These are phyloP conservation scores for Sebastes diploproa DNA, from an alignment of 2,797 vertebrate genomes.

Conservation along the genomic window DNA sequence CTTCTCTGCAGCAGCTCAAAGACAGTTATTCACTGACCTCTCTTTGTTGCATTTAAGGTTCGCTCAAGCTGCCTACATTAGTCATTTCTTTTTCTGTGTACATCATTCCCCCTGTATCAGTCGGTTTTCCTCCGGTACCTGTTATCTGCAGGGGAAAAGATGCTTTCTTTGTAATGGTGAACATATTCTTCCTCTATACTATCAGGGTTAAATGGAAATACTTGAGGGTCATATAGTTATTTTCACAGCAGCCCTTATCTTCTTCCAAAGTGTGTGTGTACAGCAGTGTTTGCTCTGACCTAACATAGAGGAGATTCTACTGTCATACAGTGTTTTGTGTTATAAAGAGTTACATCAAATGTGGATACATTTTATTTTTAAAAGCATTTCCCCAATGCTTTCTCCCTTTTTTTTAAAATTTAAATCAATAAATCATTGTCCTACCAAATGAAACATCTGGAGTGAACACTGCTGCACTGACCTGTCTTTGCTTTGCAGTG, in stretches of 20 bases:
- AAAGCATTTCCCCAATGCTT: background rate
- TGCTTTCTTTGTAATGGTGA: background rate
- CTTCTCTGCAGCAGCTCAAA: constrained; percentile 27
- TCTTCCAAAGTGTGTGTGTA: background rate
- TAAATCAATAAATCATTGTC: background rate
- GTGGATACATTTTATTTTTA: background rate
- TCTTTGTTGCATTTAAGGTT: constrained; percentile 20
- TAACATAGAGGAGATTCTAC: background rate
- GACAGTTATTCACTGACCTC: constrained; percentile 34
- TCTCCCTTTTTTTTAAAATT: background rate
- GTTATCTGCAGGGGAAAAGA: constrained; percentile 10
- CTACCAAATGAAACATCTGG: background rate
- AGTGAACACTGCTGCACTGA: constrained; percentile 2
- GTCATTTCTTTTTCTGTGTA: constrained; percentile 17
- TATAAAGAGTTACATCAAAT: background rate
- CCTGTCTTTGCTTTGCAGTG: background rate
- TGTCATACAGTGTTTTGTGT: background rate
- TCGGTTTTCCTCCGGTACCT: background rate
- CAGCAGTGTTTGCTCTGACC: constrained; percentile 18
- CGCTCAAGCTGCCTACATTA: background rate
- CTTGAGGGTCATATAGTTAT: background rate
- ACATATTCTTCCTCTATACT: background rate
- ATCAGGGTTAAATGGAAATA: constrained; percentile 25
- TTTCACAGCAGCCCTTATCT: background rate
- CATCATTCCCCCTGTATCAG: constrained; percentile 1